Percentiles rank a stretch among this genome's conserved stretches.
Conservation (phyloP, 2,797 vertebrate species). For the Glyptemys insculpta region DNA sequence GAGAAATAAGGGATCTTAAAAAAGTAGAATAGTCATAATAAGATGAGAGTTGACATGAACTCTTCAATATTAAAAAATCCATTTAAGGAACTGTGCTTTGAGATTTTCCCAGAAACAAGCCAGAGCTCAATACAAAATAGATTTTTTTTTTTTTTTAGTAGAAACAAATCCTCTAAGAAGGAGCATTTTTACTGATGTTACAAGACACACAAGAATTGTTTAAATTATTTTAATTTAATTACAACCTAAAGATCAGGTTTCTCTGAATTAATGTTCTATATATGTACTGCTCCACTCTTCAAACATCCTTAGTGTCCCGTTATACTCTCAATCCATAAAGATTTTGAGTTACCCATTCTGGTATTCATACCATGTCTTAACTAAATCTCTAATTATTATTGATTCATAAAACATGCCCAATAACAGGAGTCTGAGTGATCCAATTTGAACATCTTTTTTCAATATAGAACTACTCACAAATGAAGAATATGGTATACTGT, state of each 20-base stretch:
- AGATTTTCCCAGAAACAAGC: conserved; percentile 26
- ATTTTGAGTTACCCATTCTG: not conserved
- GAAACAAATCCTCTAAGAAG: not conserved
- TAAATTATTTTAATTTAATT: not conserved
- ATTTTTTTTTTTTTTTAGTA: conserved; percentile 1
- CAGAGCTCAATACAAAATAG: not conserved
- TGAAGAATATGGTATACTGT: not conserved
- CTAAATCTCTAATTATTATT: not conserved
- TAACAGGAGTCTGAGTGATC: not conserved
- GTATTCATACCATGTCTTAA: not conserved
- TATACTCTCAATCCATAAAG: not conserved
- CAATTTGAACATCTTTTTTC: not conserved
- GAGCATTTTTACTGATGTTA: not conserved
- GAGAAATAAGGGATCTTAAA: conserved; percentile 67
- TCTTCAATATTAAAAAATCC: conserved; percentile 64
- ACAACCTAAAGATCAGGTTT: not conserved
- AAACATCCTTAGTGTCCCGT: not conserved
- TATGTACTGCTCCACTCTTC: not conserved
- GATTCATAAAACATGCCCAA: not conserved
- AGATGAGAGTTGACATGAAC: conserved; percentile 51
- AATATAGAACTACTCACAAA: not conserved
- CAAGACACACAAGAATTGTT: not conserved
- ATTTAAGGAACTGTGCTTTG: not conserved
- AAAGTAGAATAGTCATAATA: conserved; percentile 62
- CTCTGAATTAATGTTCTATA: not conserved